phyloP scores from a whole-genome alignment of 2,888 invertebrate genomes.

The Timandra comae region DNA sequence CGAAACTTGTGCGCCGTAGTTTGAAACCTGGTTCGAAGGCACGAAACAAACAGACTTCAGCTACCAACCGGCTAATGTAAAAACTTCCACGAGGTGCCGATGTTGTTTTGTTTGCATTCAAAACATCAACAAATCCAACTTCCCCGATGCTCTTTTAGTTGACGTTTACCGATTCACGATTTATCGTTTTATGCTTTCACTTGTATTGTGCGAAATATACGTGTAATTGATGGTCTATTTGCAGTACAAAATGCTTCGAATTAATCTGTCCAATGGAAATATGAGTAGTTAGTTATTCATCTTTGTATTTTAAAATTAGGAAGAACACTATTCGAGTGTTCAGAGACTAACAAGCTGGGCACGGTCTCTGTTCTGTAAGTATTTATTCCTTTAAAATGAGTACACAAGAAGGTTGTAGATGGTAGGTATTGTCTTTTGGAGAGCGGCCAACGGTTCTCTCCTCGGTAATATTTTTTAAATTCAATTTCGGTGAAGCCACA shows the following conservation, averaged over 20 bases:
- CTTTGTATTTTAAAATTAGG: constrained; percentile 14
- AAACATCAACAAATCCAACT: constrained; percentile 52
- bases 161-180: not conserved
- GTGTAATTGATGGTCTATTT: not conserved
- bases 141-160: constrained; percentile 20
- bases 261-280: not conserved
- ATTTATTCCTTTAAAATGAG: constrained; percentile 69
- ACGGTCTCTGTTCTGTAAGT: constrained; percentile 39
- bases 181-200: constrained; percentile 1
- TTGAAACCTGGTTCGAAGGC: constrained; percentile 50
- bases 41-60: constrained; percentile 58
- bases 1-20: constrained; percentile 59
- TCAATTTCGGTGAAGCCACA: constrained; percentile 74
- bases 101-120: constrained; percentile 53
- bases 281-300: not conserved
- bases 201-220: not conserved
- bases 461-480: constrained; percentile 75
- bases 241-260: constrained; percentile 3
- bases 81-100: constrained; percentile 55
- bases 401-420: constrained; percentile 51
- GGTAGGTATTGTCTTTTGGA: constrained; percentile 71
- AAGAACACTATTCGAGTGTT: constrained; percentile 28
- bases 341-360: constrained; percentile 42
- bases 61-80: constrained; percentile 58
- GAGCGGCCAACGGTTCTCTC: constrained; percentile 65